Conservation (phyloP, 2,113 vertebrate species). For the Calypte anna region DNA sequence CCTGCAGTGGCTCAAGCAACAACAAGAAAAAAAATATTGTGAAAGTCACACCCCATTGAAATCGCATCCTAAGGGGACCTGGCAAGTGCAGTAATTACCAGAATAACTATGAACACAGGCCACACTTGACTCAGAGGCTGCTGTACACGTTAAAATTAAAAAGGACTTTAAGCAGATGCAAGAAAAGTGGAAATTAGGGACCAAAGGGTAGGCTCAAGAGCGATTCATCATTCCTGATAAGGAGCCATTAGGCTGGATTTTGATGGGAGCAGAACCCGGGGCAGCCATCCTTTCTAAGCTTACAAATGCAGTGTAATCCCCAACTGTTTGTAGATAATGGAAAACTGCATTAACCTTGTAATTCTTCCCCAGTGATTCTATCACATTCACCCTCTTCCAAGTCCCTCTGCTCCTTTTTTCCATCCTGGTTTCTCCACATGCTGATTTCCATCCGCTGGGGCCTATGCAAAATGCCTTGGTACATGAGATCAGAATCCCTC, state of each 20-base stretch:
- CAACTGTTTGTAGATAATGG: conserved; percentile 51
- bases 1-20: conserved; percentile 53
- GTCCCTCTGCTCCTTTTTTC: conserved; percentile 13
- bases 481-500: neutral
- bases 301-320: conserved; percentile 61
- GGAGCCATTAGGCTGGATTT: conserved; percentile 52
- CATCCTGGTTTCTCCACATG: neutral
- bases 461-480: neutral
- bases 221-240: conserved; percentile 65
- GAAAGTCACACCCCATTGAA: conserved; percentile 66
- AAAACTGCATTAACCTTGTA: conserved; percentile 46
- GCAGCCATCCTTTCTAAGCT: conserved; percentile 49
- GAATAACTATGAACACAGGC: conserved; percentile 11
- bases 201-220: conserved; percentile 39
- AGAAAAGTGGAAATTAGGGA: conserved; percentile 57
- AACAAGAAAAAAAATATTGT: conserved; percentile 67
- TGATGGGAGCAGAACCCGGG: neutral
- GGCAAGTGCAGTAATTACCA: conserved; percentile 26
- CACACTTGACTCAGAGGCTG: neutral
- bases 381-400: neutral
- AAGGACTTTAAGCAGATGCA: conserved; percentile 52
- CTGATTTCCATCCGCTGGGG: neutral
- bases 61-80: conserved; percentile 62
- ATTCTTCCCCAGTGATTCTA: conserved; percentile 18
- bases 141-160: conserved; percentile 35